Evolutionary conservation across 2,113 vertebrate species (phyloP).

Genomic region (Colistium nudipinnis): DNA sequence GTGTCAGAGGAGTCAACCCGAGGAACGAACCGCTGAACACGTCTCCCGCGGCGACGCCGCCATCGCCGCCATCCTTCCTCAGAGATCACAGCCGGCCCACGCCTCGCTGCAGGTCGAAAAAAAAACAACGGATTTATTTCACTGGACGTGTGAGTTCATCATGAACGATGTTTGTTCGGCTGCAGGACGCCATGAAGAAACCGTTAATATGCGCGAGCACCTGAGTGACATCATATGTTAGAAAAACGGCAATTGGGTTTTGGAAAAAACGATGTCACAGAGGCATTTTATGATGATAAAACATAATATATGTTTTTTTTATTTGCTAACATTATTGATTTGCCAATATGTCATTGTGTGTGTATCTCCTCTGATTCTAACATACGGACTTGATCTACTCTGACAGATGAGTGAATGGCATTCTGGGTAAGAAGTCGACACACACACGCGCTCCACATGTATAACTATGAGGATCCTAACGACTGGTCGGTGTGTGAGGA

Average conservation of each 20-base stretch:
- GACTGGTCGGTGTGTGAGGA: too few species aligned
- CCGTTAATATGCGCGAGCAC: slow-evolving; percentile 18
- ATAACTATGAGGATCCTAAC: too few species aligned
- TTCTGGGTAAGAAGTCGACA: slow-evolving; percentile 45
- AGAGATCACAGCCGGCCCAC: not conserved
- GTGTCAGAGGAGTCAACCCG: slow-evolving; percentile 34
- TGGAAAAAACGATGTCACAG: too few species aligned
- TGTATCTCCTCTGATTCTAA: too few species aligned
- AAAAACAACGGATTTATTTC: slow-evolving; percentile 3
- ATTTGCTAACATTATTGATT: too few species aligned
- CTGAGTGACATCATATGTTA: not conserved
- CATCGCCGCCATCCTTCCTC: slow-evolving; percentile 24
- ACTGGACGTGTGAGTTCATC: not conserved
- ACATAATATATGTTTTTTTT: too few species aligned
- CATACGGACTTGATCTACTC: too few species aligned
- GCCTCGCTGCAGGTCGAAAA: slow-evolving; percentile 32
- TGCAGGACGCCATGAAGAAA: not conserved
- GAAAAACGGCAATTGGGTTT: not conserved
- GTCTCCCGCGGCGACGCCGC: slow-evolving; percentile 10
- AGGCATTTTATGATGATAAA: too few species aligned
- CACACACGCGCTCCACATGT: slow-evolving; percentile 2
- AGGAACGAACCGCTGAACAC: not conserved
- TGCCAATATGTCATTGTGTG: too few species aligned
- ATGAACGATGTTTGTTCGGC: not conserved
- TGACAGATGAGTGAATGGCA: slow-evolving; percentile 20